These are phyloP conservation scores for Netelia fuscicornis DNA, from an alignment of 2,888 invertebrate species.

Conservation along the genomic window DNA sequence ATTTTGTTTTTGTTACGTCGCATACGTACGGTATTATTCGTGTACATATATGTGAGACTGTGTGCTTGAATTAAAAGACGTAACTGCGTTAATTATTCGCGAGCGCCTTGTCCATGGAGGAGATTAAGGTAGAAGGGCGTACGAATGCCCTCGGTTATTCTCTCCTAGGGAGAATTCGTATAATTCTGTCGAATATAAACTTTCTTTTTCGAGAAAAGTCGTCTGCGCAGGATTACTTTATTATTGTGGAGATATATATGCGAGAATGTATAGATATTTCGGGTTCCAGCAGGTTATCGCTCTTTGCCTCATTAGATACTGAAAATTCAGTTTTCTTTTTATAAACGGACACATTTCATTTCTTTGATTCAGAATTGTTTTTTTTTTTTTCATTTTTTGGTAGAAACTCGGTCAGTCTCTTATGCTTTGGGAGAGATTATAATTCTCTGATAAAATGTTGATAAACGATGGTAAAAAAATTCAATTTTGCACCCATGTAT, in stretches of 20 bases:
- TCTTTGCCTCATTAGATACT: no score
- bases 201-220: background rate
- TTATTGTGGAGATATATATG: background rate
- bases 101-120: slow-evolving; percentile 6
- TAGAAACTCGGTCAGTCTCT: no score
- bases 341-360: no score
- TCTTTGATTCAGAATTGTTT: no score
- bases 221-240: background rate
- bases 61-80: slow-evolving; percentile 24
- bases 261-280: background rate
- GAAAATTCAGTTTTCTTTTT: no score
- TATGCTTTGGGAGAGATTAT: no score
- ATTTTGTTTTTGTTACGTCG: slow-evolving; percentile 17
- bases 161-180: slow-evolving; percentile 13
- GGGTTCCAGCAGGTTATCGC: no score
- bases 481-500: no score
- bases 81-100: slow-evolving; percentile 47
- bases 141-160: slow-evolving; percentile 20
- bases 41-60: slow-evolving; percentile 35
- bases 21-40: slow-evolving; percentile 4
- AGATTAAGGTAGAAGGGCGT: background rate
- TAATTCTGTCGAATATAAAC: slow-evolving; percentile 29
- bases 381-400: no score
- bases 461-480: no score
- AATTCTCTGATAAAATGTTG: no score